Conservation (phyloP, 2,113 vertebrate species). For the Atherinomorus stipes region DNA sequence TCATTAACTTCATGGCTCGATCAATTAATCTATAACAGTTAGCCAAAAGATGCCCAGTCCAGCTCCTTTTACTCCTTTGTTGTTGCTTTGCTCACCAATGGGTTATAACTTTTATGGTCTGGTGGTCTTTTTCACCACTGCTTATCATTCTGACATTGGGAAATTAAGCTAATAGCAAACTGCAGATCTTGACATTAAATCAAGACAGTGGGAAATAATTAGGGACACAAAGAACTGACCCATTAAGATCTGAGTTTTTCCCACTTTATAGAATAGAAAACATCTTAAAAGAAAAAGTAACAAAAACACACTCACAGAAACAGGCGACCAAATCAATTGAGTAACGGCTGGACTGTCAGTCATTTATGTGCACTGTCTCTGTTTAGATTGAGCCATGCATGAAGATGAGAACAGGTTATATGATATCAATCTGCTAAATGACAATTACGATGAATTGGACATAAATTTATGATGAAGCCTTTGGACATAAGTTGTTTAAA, state of each 20-base stretch:
- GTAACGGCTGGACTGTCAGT: no score
- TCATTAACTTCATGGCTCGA: slow-evolving; percentile 80
- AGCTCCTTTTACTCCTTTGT: slow-evolving; percentile 55
- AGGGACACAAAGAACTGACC: background rate
- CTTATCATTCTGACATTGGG: slow-evolving; percentile 11
- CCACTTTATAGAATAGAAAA: background rate
- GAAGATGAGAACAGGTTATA: no score
- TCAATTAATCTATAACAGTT: slow-evolving; percentile 84
- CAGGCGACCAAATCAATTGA: no score
- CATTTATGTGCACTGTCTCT: background rate
- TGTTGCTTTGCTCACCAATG: slow-evolving; percentile 34
- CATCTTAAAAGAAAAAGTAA: background rate
- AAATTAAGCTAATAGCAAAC: slow-evolving; percentile 1
- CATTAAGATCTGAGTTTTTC: background rate
- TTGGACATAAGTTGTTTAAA: no score
- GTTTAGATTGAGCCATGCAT: background rate
- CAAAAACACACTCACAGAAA: no score
- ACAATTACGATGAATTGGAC: no score
- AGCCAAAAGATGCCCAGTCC: slow-evolving; percentile 72
- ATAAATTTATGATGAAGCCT: no score
- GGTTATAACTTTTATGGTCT: slow-evolving; percentile 40
- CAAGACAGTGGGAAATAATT: background rate
- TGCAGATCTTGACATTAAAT: background rate
- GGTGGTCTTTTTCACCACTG: background rate
- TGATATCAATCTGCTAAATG: no score